Evolutionary conservation across 2,888 invertebrate genomes (phyloP).

Genomic region (Hesperia comma): DNA sequence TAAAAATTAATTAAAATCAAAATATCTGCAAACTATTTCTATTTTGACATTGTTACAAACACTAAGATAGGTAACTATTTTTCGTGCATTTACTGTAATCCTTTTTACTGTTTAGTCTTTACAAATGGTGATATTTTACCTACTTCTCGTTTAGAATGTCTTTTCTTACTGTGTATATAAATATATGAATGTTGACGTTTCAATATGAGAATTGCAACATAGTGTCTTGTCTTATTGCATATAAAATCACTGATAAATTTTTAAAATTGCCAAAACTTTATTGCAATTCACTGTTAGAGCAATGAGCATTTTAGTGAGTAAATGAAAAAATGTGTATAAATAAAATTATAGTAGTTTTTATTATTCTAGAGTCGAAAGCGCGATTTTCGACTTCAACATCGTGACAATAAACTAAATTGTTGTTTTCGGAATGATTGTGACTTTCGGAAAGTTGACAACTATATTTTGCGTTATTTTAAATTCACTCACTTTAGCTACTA

Average conservation of each 20-base stretch:
- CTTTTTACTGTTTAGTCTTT: conserved; percentile 76
- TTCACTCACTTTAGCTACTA: neutral
- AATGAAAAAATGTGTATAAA: neutral
- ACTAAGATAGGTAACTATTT: conserved; percentile 80
- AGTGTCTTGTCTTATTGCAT: conserved; percentile 44
- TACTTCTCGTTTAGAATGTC: conserved; percentile 57
- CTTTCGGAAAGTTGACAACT: conserved; percentile 12
- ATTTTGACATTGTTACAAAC: conserved; percentile 63
- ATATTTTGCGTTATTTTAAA: conserved; percentile 31
- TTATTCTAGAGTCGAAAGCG: conserved; percentile 39
- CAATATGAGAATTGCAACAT: conserved; percentile 58
- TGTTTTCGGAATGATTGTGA: conserved; percentile 59
- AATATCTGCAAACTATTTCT: conserved; percentile 65
- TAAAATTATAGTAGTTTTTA: conserved; percentile 45
- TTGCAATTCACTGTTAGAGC: conserved; percentile 23
- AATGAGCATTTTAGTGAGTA: conserved; percentile 5
- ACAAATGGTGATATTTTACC: conserved; percentile 79
- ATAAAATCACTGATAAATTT: neutral
- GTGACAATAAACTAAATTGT: conserved; percentile 77
- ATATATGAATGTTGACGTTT: conserved; percentile 56
- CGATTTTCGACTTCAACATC: conserved; percentile 58
- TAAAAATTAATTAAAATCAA: neutral
- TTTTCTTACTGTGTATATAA: conserved; percentile 52
- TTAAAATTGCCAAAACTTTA: conserved; percentile 12
- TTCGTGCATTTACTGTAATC: conserved; percentile 83